Conservation (phyloP, 2,797 vertebrate genomes). For the Epinephelus coioides region DNA sequence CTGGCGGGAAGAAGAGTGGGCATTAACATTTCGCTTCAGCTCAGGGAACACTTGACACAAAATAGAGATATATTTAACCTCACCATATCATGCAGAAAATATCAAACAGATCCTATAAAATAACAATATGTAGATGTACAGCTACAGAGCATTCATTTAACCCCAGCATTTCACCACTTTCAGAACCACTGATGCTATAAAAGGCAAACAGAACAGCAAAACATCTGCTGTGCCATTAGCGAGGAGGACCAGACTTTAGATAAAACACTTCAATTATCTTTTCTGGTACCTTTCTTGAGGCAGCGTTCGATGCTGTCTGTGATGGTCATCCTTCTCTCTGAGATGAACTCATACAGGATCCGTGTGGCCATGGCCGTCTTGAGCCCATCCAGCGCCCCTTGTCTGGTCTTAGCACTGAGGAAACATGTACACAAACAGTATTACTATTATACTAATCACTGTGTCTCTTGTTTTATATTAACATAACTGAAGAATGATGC, state of each 20-base stretch:
- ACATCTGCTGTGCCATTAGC: background rate
- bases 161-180: background rate
- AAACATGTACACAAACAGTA: background rate
- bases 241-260: background rate
- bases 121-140: background rate
- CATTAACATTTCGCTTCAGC: background rate
- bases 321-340: conserved; percentile 96
- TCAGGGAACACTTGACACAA: too few species aligned
- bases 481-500: background rate
- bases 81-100: background rate
- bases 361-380: conserved; percentile 94
- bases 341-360: conserved; percentile 95
- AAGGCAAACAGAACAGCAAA: background rate
- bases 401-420: conserved; percentile 94
- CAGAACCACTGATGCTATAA: background rate
- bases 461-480: background rate
- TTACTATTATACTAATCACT: background rate
- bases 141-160: background rate
- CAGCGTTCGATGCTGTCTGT: conserved; percentile 97
- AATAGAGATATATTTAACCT: background rate
- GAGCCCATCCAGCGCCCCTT: conserved; percentile 94
- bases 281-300: conserved; percentile 94
- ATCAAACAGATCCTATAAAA: background rate
- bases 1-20: conserved; percentile 67
- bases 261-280: background rate